Conservation (phyloP, 1,140 invertebrate species). For the Cydia amplana region DNA sequence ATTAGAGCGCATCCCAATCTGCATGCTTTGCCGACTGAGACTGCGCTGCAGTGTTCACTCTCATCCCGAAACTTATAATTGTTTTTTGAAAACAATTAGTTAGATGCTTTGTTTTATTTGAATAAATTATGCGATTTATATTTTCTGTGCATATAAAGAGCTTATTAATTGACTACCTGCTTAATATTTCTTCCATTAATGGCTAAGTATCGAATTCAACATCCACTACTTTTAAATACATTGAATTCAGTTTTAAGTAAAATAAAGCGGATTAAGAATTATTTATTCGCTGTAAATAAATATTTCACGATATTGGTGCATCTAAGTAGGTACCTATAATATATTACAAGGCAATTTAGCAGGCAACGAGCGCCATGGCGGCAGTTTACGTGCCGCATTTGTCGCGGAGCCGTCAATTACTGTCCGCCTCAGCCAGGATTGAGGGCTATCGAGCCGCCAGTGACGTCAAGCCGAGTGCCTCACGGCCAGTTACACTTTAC, state of each 20-base stretch:
- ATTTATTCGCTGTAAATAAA: not conserved
- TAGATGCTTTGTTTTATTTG: not conserved
- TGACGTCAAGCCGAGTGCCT: conserved; percentile 3
- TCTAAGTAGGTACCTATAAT: not conserved
- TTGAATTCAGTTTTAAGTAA: not conserved
- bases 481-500: conserved; percentile 21
- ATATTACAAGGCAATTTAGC: conserved; percentile 21
- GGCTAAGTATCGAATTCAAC: not conserved
- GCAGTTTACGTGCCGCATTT: conserved; percentile 20
- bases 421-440: conserved; percentile 23
- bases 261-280: not conserved
- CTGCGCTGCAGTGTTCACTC: not conserved
- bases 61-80: conserved; percentile 19
- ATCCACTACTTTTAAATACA: not conserved
- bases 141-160: no score
- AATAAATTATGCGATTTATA: not conserved
- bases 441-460: conserved; percentile 26
- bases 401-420: conserved; percentile 27
- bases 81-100: conserved; percentile 13
- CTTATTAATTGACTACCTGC: no score
- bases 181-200: not conserved
- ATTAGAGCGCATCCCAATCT: conserved; percentile 31
- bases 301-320: not conserved
- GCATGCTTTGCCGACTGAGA: conserved; percentile 24
- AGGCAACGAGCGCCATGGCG: conserved; percentile 17